Evolutionary conservation across 2,113 vertebrate genomes (phyloP), one percentile per base, ranked within the genome.

Genomic region (Clarias macrocephalus): DNA sequence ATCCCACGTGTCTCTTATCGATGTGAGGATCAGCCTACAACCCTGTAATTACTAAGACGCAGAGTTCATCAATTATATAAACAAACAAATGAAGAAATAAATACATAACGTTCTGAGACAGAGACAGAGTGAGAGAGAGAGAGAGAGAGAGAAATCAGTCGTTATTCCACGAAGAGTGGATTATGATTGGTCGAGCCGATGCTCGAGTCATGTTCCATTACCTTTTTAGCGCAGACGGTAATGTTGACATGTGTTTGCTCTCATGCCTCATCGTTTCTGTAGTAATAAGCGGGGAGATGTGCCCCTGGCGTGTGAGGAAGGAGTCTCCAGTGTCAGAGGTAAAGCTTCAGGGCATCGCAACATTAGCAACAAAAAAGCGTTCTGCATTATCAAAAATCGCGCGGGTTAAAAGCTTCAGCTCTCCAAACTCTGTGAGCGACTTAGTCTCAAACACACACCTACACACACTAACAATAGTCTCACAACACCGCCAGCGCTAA

Each of bases 41-140:
- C 37, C 57, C 57, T 30, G 54, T 81, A 81, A 81, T 81, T 60
- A 81, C 79, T 81, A 33, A 60, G 59, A 21, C 28, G 1, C 56
- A 81, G 62, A 60, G 79, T 81, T 81, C 57, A 37, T 81, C 59
- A 81, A 81, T 33, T 81, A 81, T 23, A 60, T 62, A 81, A 81
- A 60, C 62, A 81, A 80, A 33, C 59, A 80, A 80, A 5, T 25
- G 25, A 25, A 4, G 15, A 25, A 76, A 76, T 25, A 76, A 12
- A 42, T 6, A 63, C 8, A 65, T 19, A 30, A 52, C 42, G 42
- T 57, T 59, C 28, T 33, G 56, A 80, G 9, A 80, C 28, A 80
- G 28, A 37, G 77, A 37, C 33, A 33, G 56, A 33, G n/a, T 33
- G 18, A 59, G 77, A 23, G 77, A 59, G 25, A 28, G 77, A 59